phyloP scores from a whole-genome alignment of 2,888 invertebrate genomes.

The Agrochola lychnidis region DNA sequence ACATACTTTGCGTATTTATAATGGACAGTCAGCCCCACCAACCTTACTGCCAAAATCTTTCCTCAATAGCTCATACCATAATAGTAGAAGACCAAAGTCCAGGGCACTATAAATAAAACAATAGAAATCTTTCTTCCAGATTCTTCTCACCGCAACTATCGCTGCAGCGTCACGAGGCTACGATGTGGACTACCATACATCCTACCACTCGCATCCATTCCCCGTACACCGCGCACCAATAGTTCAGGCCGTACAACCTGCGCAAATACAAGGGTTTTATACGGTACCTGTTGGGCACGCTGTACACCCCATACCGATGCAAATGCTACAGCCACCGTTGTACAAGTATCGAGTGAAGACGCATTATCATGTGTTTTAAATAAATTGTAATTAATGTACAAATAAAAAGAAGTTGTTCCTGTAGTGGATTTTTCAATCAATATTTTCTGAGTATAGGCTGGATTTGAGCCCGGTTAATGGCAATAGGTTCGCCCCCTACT shows the following conservation, averaged over 20 bases:
- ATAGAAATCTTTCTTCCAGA: constrained; percentile 46
- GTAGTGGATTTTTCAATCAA: background rate
- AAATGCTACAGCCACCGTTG: constrained; percentile 42
- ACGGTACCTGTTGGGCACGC: constrained; percentile 43
- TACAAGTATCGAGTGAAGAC: constrained; percentile 60
- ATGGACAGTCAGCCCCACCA: fast-evolving
- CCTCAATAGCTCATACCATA: background rate
- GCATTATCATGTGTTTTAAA: constrained; percentile 55
- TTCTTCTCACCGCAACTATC: constrained; percentile 37
- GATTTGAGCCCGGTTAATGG: background rate
- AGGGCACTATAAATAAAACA: constrained; percentile 29
- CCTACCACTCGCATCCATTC: constrained; percentile 49
- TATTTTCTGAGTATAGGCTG: background rate
- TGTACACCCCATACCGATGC: constrained; percentile 56
- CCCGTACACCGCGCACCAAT: constrained; percentile 47
- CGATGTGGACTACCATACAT: constrained; percentile 53
- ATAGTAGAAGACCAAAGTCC: background rate
- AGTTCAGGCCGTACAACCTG: constrained; percentile 19
- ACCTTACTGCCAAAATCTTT: background rate
- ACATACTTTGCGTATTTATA: background rate
- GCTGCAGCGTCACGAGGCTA: constrained; percentile 48
- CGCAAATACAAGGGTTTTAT: constrained; percentile 29
- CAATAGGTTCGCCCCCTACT: background rate
- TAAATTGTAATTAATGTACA: constrained; percentile 7
- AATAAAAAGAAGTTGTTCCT: background rate